Evolutionary conservation across 2,113 vertebrate genomes (phyloP).

Genomic region (Fulmarus glacialis): DNA sequence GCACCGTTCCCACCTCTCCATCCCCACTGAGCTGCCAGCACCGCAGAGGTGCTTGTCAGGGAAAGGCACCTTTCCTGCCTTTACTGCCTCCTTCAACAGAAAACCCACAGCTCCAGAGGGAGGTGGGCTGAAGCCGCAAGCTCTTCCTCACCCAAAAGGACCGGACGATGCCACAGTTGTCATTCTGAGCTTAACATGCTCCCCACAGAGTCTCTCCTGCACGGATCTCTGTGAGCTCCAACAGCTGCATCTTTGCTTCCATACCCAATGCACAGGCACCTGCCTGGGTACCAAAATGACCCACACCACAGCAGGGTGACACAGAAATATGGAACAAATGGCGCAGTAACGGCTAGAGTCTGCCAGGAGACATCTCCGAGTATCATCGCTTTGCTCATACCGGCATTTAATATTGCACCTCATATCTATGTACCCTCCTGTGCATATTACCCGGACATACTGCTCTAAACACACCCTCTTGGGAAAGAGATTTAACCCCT

Average conservation of each 20-base stretch:
- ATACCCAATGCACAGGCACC: background rate
- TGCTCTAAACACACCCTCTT: background rate
- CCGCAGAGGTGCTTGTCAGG: background rate
- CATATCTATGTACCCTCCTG: background rate
- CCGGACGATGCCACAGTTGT: background rate
- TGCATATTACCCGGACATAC: background rate
- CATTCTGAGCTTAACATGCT: background rate
- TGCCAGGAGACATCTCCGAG: background rate
- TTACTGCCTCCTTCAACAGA: background rate
- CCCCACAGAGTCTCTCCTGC: background rate
- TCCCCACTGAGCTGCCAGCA: background rate
- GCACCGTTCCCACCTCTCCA: background rate
- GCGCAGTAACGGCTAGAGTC: background rate
- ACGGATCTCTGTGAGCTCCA: background rate
- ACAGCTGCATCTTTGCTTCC: background rate
- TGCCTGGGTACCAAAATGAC: background rate
- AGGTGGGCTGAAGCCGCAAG: rapidly evolving
- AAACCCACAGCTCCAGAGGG: background rate
- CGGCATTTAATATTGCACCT: background rate
- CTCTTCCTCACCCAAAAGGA: background rate
- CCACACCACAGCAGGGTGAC: background rate
- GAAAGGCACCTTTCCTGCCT: background rate
- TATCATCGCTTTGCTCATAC: background rate
- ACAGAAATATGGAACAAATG: background rate
- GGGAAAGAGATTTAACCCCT: background rate